Conservation (phyloP, 2,113 vertebrate species). For the Myiagra hebetior region DNA sequence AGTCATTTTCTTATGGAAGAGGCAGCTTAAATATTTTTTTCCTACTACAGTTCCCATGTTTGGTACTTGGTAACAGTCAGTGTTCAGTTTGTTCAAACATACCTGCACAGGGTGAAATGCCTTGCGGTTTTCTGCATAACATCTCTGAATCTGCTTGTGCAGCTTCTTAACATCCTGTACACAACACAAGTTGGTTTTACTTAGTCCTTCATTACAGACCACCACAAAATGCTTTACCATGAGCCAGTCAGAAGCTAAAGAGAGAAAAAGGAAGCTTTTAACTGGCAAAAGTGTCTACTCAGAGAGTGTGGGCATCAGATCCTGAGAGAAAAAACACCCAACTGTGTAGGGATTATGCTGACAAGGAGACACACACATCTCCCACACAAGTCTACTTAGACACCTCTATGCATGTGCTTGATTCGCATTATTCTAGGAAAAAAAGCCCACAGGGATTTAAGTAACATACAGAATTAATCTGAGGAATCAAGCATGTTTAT, state of each 20-base stretch:
- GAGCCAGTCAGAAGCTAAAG: conserved; percentile 49
- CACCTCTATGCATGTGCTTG: neutral
- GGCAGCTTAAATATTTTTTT: neutral
- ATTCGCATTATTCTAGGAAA: neutral
- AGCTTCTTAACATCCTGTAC: conserved; percentile 92
- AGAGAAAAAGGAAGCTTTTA: conserved; percentile 54
- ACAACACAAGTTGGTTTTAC: conserved; percentile 61
- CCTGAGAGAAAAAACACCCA: neutral
- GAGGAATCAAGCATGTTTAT: neutral
- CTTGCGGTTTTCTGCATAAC: conserved; percentile 93
- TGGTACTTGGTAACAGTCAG: neutral
- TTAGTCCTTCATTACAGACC: conserved; percentile 43
- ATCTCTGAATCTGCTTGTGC: conserved; percentile 96
- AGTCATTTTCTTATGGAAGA: neutral
- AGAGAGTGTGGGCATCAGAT: neutral
- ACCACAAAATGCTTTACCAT: conserved; percentile 48
- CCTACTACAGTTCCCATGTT: neutral
- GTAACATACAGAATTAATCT: neutral
- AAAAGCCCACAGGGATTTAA: neutral
- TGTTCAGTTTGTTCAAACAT: neutral
- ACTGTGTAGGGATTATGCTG: neutral
- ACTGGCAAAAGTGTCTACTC: conserved; percentile 3
- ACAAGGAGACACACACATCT: neutral
- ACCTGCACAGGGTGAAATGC: conserved; percentile 90
- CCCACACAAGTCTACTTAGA: neutral